Conservation (phyloP, 2,113 vertebrate species). For the Cathartes aura region DNA sequence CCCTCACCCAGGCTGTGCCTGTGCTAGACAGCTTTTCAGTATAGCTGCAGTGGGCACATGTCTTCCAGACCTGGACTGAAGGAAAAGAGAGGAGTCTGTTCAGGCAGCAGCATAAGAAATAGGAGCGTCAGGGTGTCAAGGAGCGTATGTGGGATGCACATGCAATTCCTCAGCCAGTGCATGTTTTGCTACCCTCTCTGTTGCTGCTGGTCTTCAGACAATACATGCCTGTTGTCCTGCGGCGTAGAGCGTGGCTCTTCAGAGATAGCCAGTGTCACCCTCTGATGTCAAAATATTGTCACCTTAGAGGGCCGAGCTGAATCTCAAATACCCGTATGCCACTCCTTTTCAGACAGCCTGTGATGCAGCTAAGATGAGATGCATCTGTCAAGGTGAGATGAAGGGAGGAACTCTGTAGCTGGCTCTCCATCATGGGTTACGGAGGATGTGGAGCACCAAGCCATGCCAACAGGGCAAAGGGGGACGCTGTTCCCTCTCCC, state of each 20-base stretch:
- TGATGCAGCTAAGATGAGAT: background rate
- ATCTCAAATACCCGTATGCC: background rate
- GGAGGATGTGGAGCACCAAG: background rate
- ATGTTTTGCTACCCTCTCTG: background rate
- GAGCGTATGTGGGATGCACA: background rate
- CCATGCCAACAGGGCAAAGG: background rate
- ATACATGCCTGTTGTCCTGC: background rate
- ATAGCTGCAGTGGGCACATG: background rate
- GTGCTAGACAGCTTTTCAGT: background rate
- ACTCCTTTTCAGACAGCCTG: background rate
- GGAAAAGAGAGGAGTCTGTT: background rate
- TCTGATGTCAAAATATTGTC: background rate
- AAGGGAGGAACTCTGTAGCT: background rate
- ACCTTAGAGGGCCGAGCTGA: background rate
- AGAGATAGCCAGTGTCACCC: background rate
- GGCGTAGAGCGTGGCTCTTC: background rate
- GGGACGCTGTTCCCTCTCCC: background rate
- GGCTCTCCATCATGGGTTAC: rapidly evolving
- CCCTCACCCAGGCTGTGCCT: background rate
- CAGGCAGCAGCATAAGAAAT: background rate
- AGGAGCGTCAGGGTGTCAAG: background rate
- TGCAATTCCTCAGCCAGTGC: background rate
- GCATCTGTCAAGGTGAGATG: background rate
- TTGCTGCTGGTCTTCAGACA: background rate
- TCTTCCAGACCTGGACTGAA: background rate